Percentiles rank a stretch among this genome's conserved stretches.
These are phyloP conservation scores for Lampris megalopsis DNA, from an alignment of 2,113 vertebrate species.

Conservation along the genomic window DNA sequence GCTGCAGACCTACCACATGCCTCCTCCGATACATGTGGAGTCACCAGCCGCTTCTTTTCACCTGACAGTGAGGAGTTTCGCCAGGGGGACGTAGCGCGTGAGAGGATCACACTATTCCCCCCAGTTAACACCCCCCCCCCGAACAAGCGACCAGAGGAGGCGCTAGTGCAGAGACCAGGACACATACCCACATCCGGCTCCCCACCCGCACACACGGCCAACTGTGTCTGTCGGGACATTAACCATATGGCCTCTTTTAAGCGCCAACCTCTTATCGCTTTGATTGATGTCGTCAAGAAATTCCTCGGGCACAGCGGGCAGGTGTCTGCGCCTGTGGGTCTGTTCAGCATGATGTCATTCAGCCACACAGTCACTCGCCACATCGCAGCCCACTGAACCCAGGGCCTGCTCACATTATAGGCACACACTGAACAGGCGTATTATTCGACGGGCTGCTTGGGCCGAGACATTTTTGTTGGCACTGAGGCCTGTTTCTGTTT, in stretches of 20 bases:
- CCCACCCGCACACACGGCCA: conserved; percentile 3
- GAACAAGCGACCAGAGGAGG: too few relatives aligned
- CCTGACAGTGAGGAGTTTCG: too few relatives aligned
- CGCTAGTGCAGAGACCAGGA: too few relatives aligned
- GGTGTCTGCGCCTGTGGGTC: conserved; percentile 40
- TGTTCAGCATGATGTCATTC: conserved; percentile 34
- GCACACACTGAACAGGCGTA: conserved; percentile 12
- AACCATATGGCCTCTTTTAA: conserved; percentile 19
- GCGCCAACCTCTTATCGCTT: conserved; percentile 56
- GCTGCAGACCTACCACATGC: too few relatives aligned
- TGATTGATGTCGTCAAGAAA: conserved; percentile 56
- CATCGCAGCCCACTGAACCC: conserved; percentile 15
- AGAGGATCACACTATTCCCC: too few relatives aligned
- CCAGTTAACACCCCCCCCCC: too few relatives aligned
- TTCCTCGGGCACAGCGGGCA: conserved; percentile 25
- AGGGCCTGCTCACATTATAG: conserved; percentile 30
- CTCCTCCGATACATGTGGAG: too few relatives aligned
- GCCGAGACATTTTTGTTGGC: conserved; percentile 52
- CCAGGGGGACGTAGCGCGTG: too few relatives aligned
- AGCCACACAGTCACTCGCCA: conserved; percentile 26
- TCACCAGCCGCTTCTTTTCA: too few relatives aligned
- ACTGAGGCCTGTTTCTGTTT: conserved; percentile 34
- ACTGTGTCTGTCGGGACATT: conserved; percentile 17
- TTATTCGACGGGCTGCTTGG: conserved; percentile 19
- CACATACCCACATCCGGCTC: too few relatives aligned